Evolutionary conservation across 2,797 vertebrate genomes (phyloP).

Genomic region (Limosa lapponica): DNA sequence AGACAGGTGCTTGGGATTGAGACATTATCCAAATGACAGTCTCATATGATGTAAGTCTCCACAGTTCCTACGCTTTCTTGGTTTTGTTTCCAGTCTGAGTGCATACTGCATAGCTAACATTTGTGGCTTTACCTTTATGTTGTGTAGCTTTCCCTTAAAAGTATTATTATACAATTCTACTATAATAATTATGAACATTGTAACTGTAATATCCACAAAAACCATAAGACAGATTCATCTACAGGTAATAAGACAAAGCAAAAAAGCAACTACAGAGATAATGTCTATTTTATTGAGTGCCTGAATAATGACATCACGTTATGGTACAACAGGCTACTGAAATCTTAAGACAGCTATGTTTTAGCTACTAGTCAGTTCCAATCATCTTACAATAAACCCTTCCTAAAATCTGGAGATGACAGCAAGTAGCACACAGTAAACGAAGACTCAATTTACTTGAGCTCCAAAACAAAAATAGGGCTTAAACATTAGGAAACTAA

Average conservation of each 20-base stretch:
- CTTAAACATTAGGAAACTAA: background rate
- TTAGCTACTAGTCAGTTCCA: background rate
- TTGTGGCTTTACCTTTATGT: background rate
- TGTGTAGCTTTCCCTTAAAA: background rate
- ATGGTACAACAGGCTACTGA: background rate
- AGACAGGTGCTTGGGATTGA: background rate
- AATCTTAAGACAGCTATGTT: background rate
- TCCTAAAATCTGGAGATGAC: background rate
- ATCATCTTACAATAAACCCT: background rate
- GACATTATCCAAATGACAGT: background rate
- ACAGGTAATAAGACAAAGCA: background rate
- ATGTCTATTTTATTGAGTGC: background rate
- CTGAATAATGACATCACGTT: background rate
- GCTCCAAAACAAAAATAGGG: background rate
- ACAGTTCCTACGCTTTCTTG: background rate
- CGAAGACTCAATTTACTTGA: background rate
- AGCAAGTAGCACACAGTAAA: background rate
- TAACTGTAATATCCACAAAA: background rate
- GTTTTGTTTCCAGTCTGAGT: background rate
- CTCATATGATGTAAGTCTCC: background rate
- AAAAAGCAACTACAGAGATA: background rate
- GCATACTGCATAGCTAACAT: background rate
- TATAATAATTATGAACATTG: background rate
- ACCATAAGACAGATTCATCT: accelerated
- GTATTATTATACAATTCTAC: background rate